Base-by-base conservation (phyloP, 2,888 invertebrate species). In the Nomada ruficornis region DNA sequence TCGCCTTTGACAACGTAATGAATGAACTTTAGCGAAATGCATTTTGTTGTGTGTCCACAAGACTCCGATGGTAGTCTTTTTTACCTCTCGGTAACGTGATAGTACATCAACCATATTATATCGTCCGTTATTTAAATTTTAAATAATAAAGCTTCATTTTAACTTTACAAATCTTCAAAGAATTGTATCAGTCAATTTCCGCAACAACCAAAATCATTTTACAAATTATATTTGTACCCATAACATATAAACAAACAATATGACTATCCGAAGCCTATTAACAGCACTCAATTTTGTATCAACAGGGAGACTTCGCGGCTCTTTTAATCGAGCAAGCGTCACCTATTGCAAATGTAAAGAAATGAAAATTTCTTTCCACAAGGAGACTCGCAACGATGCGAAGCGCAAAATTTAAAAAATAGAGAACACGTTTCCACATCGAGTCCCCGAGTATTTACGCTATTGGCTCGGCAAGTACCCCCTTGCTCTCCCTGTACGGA, bases 1-100 rank as follows among this genome's bases (percentile, higher is more conserved):
- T 90, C 89, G 87, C 89, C 86, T 74, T 86, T 88, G 85, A 86
- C 86, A 85, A 76, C 74, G 77, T 80, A 74, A 84, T 88, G 90
- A 90, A 88, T 88, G 89, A 88, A 87, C 83, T 73, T 70, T 67
- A 60, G 36, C 47, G 72, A 68, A 85, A 82, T 80, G 63, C 86
- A 86, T 72, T 85, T 82, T 77, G 65, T 83, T 79, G 74, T n/a
- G 74, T 78, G 79, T 84, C 81, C 81, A 62, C 70, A 73, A 81
- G 2, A n/a, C 2, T 26, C 52, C 9, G 13, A 36, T 4, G 57
- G 13, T 23, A 23, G 44, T 57, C 18, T 18, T 36, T 67, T 11
- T 4, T 15, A 20, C 5, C 10, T 23, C 23, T 50, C 10, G 9
- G 59, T 36, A 54, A 20, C 13, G 15, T 13, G 13, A 26, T 59